Conservation (phyloP, 2,797 vertebrate species). For the Pseudopleuronectes americanus region DNA sequence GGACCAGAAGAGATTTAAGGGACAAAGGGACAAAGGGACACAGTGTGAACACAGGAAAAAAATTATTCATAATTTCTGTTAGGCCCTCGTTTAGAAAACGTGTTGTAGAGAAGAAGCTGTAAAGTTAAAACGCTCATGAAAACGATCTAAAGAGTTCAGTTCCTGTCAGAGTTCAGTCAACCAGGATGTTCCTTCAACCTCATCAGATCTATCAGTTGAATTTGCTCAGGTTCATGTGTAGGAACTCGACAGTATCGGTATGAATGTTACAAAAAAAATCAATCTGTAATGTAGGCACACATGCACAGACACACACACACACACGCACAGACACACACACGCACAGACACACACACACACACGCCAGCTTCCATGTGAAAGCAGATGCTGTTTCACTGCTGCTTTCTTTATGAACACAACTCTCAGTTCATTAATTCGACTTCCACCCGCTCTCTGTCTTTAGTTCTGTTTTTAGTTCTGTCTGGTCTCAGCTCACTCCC, state of each 20-base stretch:
- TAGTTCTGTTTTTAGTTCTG: neutral
- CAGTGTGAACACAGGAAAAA: neutral
- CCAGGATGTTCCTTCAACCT: no score
- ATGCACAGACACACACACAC: no score
- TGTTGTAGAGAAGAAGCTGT: neutral
- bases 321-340: no score
- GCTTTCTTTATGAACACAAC: slow-evolving; percentile 42
- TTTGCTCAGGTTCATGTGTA: no score
- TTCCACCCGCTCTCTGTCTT: slow-evolving; percentile 20
- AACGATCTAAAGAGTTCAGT: no score
- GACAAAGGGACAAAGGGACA: neutral
- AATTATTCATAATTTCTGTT: slow-evolving; percentile 2
- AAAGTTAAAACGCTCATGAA: no score
- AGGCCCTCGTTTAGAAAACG: neutral
- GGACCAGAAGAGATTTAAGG: slow-evolving; percentile 5
- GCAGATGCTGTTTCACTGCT: slow-evolving; percentile 29
- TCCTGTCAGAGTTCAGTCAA: no score
- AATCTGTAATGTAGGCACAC: no score
- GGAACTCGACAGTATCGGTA: no score
- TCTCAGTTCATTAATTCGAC: slow-evolving; percentile 4
- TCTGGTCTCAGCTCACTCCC: slow-evolving; percentile 11
- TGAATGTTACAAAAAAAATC: no score
- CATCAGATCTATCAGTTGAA: no score
- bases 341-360: no score
- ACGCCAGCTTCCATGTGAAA: neutral